Base-by-base conservation (phyloP, 2,888 invertebrate species). In the Dermolepida albohirtum region DNA sequence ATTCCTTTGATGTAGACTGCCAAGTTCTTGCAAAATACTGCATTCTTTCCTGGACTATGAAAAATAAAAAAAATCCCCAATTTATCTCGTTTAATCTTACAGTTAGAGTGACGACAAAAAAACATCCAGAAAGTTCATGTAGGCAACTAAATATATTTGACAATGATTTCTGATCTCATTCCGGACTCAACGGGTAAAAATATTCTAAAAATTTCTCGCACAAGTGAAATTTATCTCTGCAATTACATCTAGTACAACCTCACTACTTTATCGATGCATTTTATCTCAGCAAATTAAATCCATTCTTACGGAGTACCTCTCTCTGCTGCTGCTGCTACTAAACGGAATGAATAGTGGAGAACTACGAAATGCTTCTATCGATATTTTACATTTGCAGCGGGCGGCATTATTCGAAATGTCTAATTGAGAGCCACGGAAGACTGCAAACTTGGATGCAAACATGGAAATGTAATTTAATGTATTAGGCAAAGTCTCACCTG, bases 301-400 rank as follows among this genome's bases (percentile, higher is more conserved):
- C 40, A 16, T 54, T 54, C 54, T 54, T 54, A 54, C 40, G 17
- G 40, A 40, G 16, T 7, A 34, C 34, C 10, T 34, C 34, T 34
- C 34, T 34, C 34, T 34, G 10, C 34, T 34, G 40, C 39, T 40
- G 40, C 17, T 16, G 12, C 12, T 5, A n/a, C 10, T 10, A 41
- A 40, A 40, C 0, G 40, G 16, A 40, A 54, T 16, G 16, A 54
- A 17, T 40, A 17, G 14, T 29, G 2, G 54, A 17, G 52, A 22
- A 54, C 54, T 41, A 54, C 17, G 54, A 54, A 54, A 39, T n/a
- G 52, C 52, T 39, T 54, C 52, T 22, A 54, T 54, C 52, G 54
- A 54, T 54, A 54, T 54, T 54, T 54, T 54, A 54, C 54, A 54
- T 54, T 54, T 40, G 40, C 40, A 6, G 11, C 54, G 54, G 40